Evolutionary conservation across 2,888 invertebrate species (phyloP).

Genomic region (Beris morrisii): DNA sequence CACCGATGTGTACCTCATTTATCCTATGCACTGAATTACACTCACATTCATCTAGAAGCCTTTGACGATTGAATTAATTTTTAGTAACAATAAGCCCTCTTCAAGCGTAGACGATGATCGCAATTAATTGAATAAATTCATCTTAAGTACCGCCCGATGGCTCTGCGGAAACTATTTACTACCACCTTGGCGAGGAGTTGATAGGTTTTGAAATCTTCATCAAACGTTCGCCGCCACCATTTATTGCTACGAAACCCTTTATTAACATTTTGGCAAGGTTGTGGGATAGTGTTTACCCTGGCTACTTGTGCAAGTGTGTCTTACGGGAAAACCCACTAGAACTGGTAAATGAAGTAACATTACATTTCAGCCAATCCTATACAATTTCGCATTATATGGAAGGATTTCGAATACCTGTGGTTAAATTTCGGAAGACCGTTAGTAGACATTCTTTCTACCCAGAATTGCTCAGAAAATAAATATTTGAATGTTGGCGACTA

Average conservation of each 20-base stretch:
- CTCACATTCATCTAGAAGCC: neutral
- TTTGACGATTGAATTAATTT: constrained; percentile 29
- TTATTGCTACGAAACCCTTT: no score
- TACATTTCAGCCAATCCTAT: neutral
- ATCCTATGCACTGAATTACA: no score
- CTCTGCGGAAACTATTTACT: constrained; percentile 21
- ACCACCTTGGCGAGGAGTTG: constrained; percentile 7
- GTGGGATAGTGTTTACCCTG: no score
- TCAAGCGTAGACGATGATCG: constrained; percentile 27
- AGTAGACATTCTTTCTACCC: neutral
- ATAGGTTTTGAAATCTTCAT: constrained; percentile 1
- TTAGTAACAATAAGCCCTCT: constrained; percentile 17
- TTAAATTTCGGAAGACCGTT: constrained; percentile 2
- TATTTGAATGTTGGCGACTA: no score
- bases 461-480: no score
- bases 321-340: no score
- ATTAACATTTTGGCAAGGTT: no score
- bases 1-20: no score
- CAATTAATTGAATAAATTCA: constrained; percentile 29
- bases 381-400: neutral
- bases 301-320: no score
- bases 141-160: constrained; percentile 26
- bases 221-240: no score
- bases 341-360: neutral
- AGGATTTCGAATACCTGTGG: neutral